These are phyloP conservation scores for Ptiloglossa arizonensis DNA, from an alignment of 1,140 invertebrate genomes.

Conservation along the genomic window DNA sequence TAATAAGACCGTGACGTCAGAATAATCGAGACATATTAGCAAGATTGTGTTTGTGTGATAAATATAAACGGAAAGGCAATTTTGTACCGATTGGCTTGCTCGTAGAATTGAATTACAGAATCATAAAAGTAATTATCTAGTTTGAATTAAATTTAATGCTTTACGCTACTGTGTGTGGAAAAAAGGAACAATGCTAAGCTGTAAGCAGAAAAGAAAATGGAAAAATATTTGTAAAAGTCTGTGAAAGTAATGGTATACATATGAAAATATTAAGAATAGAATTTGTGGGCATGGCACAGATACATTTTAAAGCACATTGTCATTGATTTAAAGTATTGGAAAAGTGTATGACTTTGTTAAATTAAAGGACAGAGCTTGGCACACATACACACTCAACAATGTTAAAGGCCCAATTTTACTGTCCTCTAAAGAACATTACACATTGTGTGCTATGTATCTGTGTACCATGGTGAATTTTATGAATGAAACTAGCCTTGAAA, in stretches of 20 bases:
- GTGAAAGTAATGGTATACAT: constrained; percentile 51
- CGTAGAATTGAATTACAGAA: constrained; percentile 10
- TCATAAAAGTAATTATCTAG: constrained; percentile 8
- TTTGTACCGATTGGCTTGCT: constrained; percentile 6
- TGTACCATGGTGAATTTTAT: constrained; percentile 73
- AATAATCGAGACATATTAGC: neutral
- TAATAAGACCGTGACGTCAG: constrained; percentile 1
- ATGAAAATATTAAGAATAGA: constrained; percentile 59
- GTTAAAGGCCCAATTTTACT: constrained; percentile 54
- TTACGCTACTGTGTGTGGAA: constrained; percentile 53
- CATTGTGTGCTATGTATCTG: constrained; percentile 76
- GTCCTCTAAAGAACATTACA: constrained; percentile 49
- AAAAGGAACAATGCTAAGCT: constrained; percentile 61
- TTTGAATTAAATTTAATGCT: constrained; percentile 26
- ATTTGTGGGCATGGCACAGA: constrained; percentile 76
- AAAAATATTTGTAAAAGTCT: constrained; percentile 53
- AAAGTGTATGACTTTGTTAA: constrained; percentile 46
- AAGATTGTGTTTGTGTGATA: neutral
- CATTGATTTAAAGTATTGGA: constrained; percentile 35
- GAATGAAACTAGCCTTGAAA: constrained; percentile 56
- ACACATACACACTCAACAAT: constrained; percentile 70
- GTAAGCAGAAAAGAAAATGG: constrained; percentile 61
- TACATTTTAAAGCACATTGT: constrained; percentile 75
- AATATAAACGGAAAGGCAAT: neutral
- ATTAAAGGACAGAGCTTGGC: constrained; percentile 60